Evolutionary conservation across 2,888 invertebrate species (phyloP), one percentile per base, ranked within the genome.

Genomic region (Hoplodrina ambigua): DNA sequence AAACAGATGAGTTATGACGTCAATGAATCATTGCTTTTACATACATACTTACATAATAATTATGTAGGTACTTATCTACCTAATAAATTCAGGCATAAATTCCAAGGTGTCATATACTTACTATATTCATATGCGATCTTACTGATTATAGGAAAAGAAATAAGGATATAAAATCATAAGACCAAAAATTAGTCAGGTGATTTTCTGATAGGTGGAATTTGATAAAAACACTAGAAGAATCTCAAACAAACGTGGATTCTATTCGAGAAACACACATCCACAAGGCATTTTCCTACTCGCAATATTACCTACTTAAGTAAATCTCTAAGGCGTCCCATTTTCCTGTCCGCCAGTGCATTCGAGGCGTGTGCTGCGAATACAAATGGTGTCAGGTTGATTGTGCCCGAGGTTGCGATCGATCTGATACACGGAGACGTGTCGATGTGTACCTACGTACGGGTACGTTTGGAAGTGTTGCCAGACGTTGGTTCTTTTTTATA

Each of bases 351-450:
- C 76, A 87, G 81, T 86, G 82, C 71, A 84, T 25, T 49, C 30
- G 49, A 54, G 62, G 64, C 72, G 67, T 87, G 69, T 83, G 89
- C 78, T 83, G 72, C 78, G 89, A 88, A 90, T 90, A 89, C 83
- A 77, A 84, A 89, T 79, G 77, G 72, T 73, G 82, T 83, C 83
- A 83, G 77, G 84, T 82, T 82, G 84, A 84, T 77, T 80, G 83
- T 79, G 75, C 82, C 62, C 72, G 80, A 80, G 80, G 72, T 81
- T 81, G 84, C 77, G 81, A 89, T 88, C 86, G 82, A 84, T 86
- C 81, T 81, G 84, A 86, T 85, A 86, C 74, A 71, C 78, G 37
- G 69, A 79, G 81, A 81, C 83, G 87, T 86, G 87, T 78, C 71
- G 84, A 84, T 76, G 72, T 78, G 75, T 74, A 60, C 58, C 41